These are phyloP conservation scores for Samia ricini DNA, from an alignment of 1,140 invertebrate genomes.

Conservation along the genomic window DNA sequence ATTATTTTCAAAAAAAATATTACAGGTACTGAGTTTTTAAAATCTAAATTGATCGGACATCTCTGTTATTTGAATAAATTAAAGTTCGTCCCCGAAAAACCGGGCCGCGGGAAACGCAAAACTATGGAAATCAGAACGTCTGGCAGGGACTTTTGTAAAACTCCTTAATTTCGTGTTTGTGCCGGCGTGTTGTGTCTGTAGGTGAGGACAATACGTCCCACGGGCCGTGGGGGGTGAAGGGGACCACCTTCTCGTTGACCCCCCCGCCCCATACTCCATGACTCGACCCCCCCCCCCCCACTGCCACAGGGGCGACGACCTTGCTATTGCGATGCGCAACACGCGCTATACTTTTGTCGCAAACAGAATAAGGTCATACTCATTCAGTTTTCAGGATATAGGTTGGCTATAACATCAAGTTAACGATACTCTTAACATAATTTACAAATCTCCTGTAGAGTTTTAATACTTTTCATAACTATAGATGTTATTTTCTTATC, in stretches of 20 bases:
- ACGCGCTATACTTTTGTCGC: constrained; percentile 42
- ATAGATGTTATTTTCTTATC: background rate
- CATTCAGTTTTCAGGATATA: constrained; percentile 18
- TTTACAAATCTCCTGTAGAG: background rate
- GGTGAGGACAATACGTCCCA: constrained; percentile 13
- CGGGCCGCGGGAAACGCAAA: too few species aligned
- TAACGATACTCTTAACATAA: background rate
- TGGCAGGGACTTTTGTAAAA: too few species aligned
- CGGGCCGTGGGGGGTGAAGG: too few species aligned
- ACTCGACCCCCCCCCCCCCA: background rate
- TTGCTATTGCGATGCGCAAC: constrained; percentile 47
- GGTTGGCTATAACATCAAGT: background rate
- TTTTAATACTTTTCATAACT: background rate
- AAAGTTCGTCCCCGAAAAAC: too few species aligned
- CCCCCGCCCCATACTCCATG: background rate
- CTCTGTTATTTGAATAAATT: too few species aligned
- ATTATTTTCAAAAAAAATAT: too few species aligned
- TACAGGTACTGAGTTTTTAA: too few species aligned
- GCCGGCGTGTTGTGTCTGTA: constrained; percentile 23
- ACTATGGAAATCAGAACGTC: too few species aligned
- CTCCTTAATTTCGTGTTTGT: background rate
- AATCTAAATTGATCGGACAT: too few species aligned
- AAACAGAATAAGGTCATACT: constrained; percentile 43
- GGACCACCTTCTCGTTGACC: background rate
- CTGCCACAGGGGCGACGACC: constrained; percentile 40